Base-by-base conservation (phyloP, 2,797 vertebrate species). In the Heliangelus exortis region DNA sequence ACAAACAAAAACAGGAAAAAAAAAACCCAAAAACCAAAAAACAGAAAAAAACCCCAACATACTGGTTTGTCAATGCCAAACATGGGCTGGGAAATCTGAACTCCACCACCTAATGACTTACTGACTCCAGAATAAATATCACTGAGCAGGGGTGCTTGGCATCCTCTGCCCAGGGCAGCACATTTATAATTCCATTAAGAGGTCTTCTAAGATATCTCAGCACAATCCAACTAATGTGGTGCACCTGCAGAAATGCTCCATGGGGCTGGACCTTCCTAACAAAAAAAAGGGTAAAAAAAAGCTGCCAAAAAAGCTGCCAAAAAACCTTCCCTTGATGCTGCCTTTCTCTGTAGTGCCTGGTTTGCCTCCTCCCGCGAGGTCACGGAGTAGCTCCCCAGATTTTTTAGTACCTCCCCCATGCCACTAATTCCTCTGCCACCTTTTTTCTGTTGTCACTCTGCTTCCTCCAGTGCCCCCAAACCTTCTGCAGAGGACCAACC, bases 31-130 rank as follows among this genome's bases (percentile, higher is more conserved):
- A 39, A 41, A 41, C 39, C 10, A 11, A 39, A 39, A 41, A 41
- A 41, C 39, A 14, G 14, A 15, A 41, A 41, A 41, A 15, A 41
- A 14, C 13, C 39, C 39, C 39, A 41, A 26, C 82, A 66, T 71
- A 83, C 84, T 93, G 91, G 92, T 92, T 95, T 92, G 53, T 91
- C 69, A 96, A 47, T 47, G 89, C 65, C 63, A 91, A 93, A 85
- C 92, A 59, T 50, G 63, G 85, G 84, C 85, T 96, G 83, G 68
- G 95, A 97, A 96, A 88, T 97, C 91, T 84, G 92, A 94, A 91
- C 86, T 91, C 93, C 26, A 29, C 79, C 92, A 90, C 86, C 68
- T 90, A 83, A 87, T 73, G 84, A 87, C 51, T 90, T 93, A 58
- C 79, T 89, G 72, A 92, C 82, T 95, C 89, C 62, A 45, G 58